Evolutionary conservation across 2,797 vertebrate genomes (phyloP), one percentile per base, ranked within the genome.

Genomic region (Sebastes oblongus): DNA sequence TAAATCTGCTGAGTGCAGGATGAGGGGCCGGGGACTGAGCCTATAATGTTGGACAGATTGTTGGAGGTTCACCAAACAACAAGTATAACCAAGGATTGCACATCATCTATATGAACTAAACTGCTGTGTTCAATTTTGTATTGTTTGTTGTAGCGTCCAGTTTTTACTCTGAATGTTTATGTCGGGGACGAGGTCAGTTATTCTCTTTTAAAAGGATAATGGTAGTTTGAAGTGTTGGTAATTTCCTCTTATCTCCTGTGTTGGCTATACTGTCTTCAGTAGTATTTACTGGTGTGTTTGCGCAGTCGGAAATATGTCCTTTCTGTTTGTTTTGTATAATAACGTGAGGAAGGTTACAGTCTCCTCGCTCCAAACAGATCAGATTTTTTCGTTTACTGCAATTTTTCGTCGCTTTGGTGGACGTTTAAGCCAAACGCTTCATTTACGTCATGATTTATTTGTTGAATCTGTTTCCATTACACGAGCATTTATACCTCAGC

Each of bases 51-150:
- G 34, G 18, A 52, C 52, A 71, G 59, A 80, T 69, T 84, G 76
- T 72, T 55, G 0, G 94, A 76, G 92, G 79, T 89, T 95, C 92
- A 66, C 27, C 89, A 80, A 59, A 83, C 54, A 9, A 54, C 70
- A 39, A 39, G 36, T 8, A 30, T 93, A 84, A 85, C 96, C 94
- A 91, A 92, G 94, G 95, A 96, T 93, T 97, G 96, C 96, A 96
- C 95, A 95, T 96, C 87, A 92, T 95, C 88, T 84, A 34, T 24
- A 52, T 42, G 22, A 77, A 66, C 39, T 18, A 29, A 71, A 55
- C 32, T 29, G 18, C 9, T 9, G 2, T 66, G 6, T 62, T 61
- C 22, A 4, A 5, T 32, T 11, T 10, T 25, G 18, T 50, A 0
- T 14, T 7, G 55, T 2, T 62, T 16, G 24, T 11, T 52, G 22